Evolutionary conservation across 2,113 vertebrate species (phyloP), one percentile per base, ranked within the genome.

Genomic region (Nerophis ophidion): DNA sequence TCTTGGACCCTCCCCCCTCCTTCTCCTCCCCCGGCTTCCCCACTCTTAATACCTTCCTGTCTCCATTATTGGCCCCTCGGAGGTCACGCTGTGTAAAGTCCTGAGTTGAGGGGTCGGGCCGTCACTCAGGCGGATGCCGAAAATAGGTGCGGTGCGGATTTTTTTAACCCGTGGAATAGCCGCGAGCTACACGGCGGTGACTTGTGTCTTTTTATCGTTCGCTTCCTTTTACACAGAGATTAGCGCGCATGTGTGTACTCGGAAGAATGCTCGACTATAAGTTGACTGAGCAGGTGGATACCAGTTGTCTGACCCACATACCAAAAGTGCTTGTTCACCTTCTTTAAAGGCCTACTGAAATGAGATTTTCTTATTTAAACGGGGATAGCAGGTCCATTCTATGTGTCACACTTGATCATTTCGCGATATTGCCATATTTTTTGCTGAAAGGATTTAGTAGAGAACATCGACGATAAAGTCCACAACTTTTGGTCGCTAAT

Each of bases 1-100:
- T 71, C 35, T 48, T 63, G 34, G 66, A 67, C 76, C 77, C 70
- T 63, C 70, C 69, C 56, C 51, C 71, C 71, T 71, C 60, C 46
- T 62, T 72, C 72, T 73, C 70, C 65, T 71, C 69, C 56, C 51
- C 72, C 71, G 71, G 61, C 46, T 62, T 72, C 72, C 75, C 70
- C 71, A 17, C 65, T 68, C 68, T 61, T 86, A 85, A 87, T 87
- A 87, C 82, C 85, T 88, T 86, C 87, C 85, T 86, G 85, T 85
- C 86, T 84, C 87, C 61, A 84, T 85, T 81, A 83, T 82, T 70
- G 19, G 72, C 68, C 72, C 72, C 48, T 50, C 53, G 57, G 67
- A 75, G 82, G 85, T 88, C 78, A 77, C 1, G 53, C 80, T 74
- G 74, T 71, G 75, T 76, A 86, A 85, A 88, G 87, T 84, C 84